A percentile compares a stretch with the other conserved stretches of the same genome.
These are phyloP conservation scores for Epinephelus moara DNA, from an alignment of 2,113 vertebrate species.

Conservation along the genomic window DNA sequence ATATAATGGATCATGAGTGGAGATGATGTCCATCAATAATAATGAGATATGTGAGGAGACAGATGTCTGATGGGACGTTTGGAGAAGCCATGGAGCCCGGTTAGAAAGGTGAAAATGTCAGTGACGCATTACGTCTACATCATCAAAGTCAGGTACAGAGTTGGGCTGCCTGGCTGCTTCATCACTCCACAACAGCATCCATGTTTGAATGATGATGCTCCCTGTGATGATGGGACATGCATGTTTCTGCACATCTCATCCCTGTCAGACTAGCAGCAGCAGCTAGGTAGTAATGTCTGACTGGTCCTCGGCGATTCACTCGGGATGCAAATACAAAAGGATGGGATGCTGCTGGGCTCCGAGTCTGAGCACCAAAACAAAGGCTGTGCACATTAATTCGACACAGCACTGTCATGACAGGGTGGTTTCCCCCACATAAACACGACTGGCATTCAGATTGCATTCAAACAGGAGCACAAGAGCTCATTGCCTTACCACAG, in stretches of 20 bases:
- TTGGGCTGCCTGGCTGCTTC: slow-evolving; percentile 15
- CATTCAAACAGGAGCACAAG: slow-evolving; percentile 3
- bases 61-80: neutral
- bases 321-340: slow-evolving; percentile 69
- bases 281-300: slow-evolving; percentile 66
- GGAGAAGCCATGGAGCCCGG: neutral
- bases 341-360: slow-evolving; percentile 57
- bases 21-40: neutral
- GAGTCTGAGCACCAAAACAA: neutral
- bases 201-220: slow-evolving; percentile 4
- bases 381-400: neutral
- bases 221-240: slow-evolving; percentile 5
- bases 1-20: neutral
- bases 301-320: slow-evolving; percentile 66
- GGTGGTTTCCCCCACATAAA: no score
- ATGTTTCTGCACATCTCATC: neutral
- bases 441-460: neutral
- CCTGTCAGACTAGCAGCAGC: slow-evolving; percentile 46
- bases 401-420: neutral
- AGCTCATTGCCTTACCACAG: slow-evolving; percentile 74
- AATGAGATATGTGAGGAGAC: neutral
- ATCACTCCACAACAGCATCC: slow-evolving; percentile 10
- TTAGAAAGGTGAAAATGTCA: slow-evolving; percentile 49
- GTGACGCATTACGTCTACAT: slow-evolving; percentile 73
- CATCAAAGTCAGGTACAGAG: slow-evolving; percentile 40